Evolutionary conservation across 2,113 vertebrate genomes (phyloP), one percentile per base, ranked within the genome.

Genomic region (Kobus ellipsiprymnus): DNA sequence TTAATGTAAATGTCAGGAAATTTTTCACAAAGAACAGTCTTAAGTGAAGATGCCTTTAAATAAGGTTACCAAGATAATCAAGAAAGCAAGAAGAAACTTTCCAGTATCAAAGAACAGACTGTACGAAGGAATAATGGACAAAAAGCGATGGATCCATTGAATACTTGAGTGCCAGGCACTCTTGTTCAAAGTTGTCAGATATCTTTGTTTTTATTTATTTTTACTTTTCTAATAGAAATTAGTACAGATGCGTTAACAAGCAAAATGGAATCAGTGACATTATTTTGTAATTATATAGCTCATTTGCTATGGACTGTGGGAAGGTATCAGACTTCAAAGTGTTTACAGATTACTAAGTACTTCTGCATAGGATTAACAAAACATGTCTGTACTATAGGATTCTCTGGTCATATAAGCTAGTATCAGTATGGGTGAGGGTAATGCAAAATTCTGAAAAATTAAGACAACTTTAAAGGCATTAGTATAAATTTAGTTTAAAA

Each of bases 381-480:
- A 57, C 21, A 71, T 54, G 27, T 40, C 67, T 74, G n/a, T 71
- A 40, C 33, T 87, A 0, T 67, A 40, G 23, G n/a, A 57, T 77
- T 64, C 59, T 85, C 55, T 95, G 40, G 4, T 89, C 40, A 3
- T 54, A 21, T 55, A 85, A 44, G 64, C 19, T 64, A 27, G 44
- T 6, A 17, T 88, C 54, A 83, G 11, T 64, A 15, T 40, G 50
- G 27, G n/a, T 62, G 46, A 94, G 11, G n/a, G 88, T 96, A 82
- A 92, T 55, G 33, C 11, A 83, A 77, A 91, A 88, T 85, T 77
- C 82, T 77, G 59, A 54, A 97, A 95, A 93, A 81, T n/a, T 64
- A 74, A 92, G 83, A 48, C n/a, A 84, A 14, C 40, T 62, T 89
- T n/a, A 94, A 82, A 87, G 60, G 48, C 3, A 40, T n/a, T 84